A percentile compares a stretch with the other conserved stretches of the same genome.
phyloP scores from a whole-genome alignment of 2,888 invertebrate genomes.

The Drosophila falleni region DNA sequence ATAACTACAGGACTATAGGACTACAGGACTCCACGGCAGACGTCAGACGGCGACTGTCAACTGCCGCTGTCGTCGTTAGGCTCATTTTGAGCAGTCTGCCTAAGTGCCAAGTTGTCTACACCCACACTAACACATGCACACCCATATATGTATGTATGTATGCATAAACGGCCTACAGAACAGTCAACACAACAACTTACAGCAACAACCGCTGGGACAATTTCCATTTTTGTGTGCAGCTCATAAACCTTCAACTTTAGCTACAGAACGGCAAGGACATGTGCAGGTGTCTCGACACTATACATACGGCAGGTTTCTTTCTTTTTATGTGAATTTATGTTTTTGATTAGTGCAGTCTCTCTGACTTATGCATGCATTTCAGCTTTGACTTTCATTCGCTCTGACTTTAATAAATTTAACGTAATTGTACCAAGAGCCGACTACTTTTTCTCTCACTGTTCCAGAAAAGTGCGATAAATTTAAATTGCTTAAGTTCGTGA shows the following conservation, averaged over 20 bases:
- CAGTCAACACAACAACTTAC: constrained; percentile 35
- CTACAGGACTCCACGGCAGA: constrained; percentile 24
- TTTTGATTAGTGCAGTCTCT: constrained; percentile 76
- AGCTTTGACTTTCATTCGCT: constrained; percentile 55
- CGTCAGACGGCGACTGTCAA: constrained; percentile 56
- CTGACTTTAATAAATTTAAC: constrained; percentile 66
- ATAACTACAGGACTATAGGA: constrained; percentile 8
- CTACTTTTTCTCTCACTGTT: constrained; percentile 20
- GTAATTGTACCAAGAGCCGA: constrained; percentile 19
- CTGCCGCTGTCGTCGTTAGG: constrained; percentile 66
- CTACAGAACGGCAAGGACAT: constrained; percentile 62
- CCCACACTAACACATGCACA: constrained; percentile 2
- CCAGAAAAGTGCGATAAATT: constrained; percentile 3
- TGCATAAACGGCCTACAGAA: neutral
- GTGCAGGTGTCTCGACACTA: constrained; percentile 65
- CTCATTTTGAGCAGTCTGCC: constrained; percentile 74
- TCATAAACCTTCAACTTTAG: constrained; percentile 80
- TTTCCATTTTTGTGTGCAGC: constrained; percentile 79
- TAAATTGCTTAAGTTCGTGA: neutral
- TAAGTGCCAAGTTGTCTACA: constrained; percentile 67
- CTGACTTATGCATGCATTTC: constrained; percentile 74
- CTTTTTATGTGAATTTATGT: constrained; percentile 80
- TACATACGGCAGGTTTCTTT: constrained; percentile 43
- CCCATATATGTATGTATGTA: constrained; percentile 1
- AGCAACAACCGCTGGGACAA: constrained; percentile 63